Percentiles rank a stretch among this genome's conserved stretches.
Evolutionary conservation across 2,888 invertebrate species (phyloP).

Genomic region (Metallyticus violacea): DNA sequence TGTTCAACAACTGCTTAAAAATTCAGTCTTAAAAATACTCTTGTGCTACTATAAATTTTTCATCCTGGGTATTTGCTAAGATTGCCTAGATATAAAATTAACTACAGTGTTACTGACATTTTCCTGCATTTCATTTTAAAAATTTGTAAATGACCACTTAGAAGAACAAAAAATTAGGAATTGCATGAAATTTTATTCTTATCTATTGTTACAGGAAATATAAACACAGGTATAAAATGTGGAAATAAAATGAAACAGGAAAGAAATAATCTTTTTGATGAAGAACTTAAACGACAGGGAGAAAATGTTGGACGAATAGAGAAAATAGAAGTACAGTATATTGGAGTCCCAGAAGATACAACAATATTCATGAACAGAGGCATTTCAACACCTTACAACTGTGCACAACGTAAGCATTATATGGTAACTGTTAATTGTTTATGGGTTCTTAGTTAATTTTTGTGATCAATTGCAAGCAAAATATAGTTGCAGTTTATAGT

Average conservation of each 20-base stretch:
- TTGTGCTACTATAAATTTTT: too few species aligned
- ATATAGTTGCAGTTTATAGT: too few species aligned
- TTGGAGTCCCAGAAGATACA: constrained; percentile 69
- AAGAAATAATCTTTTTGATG: constrained; percentile 69
- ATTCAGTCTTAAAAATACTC: too few species aligned
- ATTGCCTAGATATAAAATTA: too few species aligned
- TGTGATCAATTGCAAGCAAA: too few species aligned
- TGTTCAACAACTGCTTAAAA: too few species aligned
- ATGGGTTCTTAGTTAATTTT: too few species aligned
- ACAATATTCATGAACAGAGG: constrained; percentile 85
- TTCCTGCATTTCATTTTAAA: too few species aligned
- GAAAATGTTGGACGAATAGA: constrained; percentile 79
- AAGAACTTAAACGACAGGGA: constrained; percentile 72
- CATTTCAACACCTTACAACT: constrained; percentile 89
- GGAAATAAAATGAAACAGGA: constrained; percentile 54
- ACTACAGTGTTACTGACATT: too few species aligned
- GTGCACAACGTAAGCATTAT: constrained; percentile 84
- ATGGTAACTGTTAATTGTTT: too few species aligned
- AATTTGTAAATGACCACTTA: too few species aligned
- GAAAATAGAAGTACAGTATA: constrained; percentile 83
- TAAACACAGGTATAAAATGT: background rate
- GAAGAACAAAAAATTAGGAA: background rate
- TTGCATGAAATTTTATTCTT: background rate
- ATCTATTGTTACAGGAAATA: background rate
- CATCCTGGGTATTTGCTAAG: too few species aligned